Evolutionary conservation across 2,797 vertebrate species (phyloP), one percentile per base, ranked within the genome.

Genomic region (Pogonophryne albipinna): DNA sequence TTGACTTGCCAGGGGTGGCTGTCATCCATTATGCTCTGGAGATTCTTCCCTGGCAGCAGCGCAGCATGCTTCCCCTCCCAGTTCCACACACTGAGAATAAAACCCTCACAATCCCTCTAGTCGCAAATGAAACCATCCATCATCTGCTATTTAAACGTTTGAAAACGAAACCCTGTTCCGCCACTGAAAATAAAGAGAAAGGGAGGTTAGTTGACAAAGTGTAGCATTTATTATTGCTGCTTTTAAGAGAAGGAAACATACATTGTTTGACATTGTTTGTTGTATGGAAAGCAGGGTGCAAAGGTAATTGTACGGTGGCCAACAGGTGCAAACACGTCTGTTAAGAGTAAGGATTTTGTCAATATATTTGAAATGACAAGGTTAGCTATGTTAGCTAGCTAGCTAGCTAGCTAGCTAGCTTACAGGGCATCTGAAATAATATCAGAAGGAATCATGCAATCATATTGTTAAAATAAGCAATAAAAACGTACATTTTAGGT

Each of bases 21-120:
- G 83, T 87, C 73, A 75, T 86, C 74, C 81, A 71, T 79, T 80
- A 71, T 66, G 61, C 69, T 74, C 62, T 41, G 66, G 56, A 64
- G 67, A 71, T 71, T 63, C 56, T 70, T 80, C 73, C 47, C 69
- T 76, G 80, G 76, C 82, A 77, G 73, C 65, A 41, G n/a, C 2
- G 13, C 66, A 47, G 56, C 69, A 15, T 52, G 71, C 76, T 66
- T 83, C 72, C 56, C 62, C 62, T 74, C 76, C 57, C 78, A 75
- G 56, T 78, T 82, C 78, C 79, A 63, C 74, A 71, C 71, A 60
- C 80, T 73, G 52, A 79, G 83, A 80, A 82, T 79, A 80, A 83
- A 88, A 70, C 75, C 57, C 75, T 63, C 60, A 56, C 75, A 71
- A 51, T 76, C 78, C 74, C 69, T 80, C 53, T 19, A 52, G 68